Base-by-base conservation (phyloP, 2,113 vertebrate species). In the Mastomys natalensis region DNA sequence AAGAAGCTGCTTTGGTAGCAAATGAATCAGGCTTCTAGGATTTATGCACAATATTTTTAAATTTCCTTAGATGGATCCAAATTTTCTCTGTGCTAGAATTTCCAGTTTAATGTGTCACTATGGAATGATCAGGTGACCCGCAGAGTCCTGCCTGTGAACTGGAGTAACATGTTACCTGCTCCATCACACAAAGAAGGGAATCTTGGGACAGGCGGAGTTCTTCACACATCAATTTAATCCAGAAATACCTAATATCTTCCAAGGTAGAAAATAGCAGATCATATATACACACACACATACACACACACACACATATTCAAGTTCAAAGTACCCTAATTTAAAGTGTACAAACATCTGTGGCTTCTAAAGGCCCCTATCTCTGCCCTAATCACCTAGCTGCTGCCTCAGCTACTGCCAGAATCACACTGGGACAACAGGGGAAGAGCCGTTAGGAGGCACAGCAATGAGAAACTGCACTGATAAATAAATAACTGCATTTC, bases 401-500 rank as follows among this genome's bases (percentile, higher is more conserved):
- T 84, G 40, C 53, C 64, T 78, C 24, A 48, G 96, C 70, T 81
- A 43, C 19, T 77, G 68, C 62, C 62, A 84, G 93, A 95, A 0
- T 72, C 12, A 72, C 24, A 3, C 37, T 85, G 37, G 40, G 17
- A 78, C 58, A 58, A 16, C 31, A 17, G 24, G 45, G 43, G 40
- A 96, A 84, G 55, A 86, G 48, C 60, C n/a, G 48, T 82, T 58
- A 53, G 72, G 68, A 87, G 37, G 80, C 43, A 87, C 37, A 93
- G 60, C 66, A 82, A 43, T 53, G 97, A 95, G 77, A 97, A 97
- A 78, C 84, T 80, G 85, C 91, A 72, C 70, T 97, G 88, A 97
- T 97, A 98, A 98, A 98, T 97, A 98, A 98, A 98, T 97, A 98
- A 98, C 87, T 93, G 96, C 96, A 96, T 94, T 96, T 96, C 96